A percentile compares a stretch with the other conserved stretches of the same genome.
Evolutionary conservation across 1,140 invertebrate species (phyloP).

Genomic region (Macrosteles quadrilineatus): DNA sequence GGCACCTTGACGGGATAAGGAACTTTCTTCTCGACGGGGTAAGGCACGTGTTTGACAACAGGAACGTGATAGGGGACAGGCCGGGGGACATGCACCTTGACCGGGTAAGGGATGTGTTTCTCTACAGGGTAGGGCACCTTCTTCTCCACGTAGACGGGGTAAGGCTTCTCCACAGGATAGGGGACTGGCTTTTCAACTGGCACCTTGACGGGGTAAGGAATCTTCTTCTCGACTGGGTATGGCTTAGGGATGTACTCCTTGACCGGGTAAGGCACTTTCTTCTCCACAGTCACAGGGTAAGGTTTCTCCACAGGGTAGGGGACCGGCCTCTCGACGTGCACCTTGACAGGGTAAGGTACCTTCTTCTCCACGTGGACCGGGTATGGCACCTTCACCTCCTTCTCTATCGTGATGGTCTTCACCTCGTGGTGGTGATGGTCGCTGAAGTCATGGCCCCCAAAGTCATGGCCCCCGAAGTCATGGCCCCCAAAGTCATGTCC

Average conservation of each 20-base stretch:
- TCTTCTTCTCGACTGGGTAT: conserved; percentile 62
- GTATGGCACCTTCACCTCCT: conserved; percentile 65
- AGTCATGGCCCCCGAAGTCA: neutral
- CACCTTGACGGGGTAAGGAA: conserved; percentile 68
- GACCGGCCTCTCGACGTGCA: conserved; percentile 69
- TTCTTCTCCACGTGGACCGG: conserved; percentile 64
- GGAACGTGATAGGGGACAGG: too few species aligned
- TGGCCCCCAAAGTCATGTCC: neutral
- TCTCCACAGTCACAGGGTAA: conserved; percentile 42
- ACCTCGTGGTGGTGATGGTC: conserved; percentile 37
- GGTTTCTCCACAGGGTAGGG: conserved; percentile 44
- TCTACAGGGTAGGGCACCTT: too few species aligned
- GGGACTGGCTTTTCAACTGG: conserved; percentile 57
- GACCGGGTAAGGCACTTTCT: conserved; percentile 61
- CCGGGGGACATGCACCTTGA: too few species aligned
- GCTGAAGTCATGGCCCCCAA: neutral
- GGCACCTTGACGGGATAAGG: conserved; percentile 43
- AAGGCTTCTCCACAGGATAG: conserved; percentile 59
- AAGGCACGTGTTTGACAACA: too few species aligned
- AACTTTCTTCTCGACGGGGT: conserved; percentile 60
- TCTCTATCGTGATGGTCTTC: conserved; percentile 22
- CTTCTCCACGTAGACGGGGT: conserved; percentile 63
- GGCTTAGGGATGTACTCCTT: conserved; percentile 61
- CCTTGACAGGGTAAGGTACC: conserved; percentile 68
- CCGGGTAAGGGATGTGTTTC: too few species aligned